Percentiles rank a stretch among this genome's conserved stretches.
phyloP scores from a whole-genome alignment of 92 coral and sea anemone genomes.

The Porites rus region DNA sequence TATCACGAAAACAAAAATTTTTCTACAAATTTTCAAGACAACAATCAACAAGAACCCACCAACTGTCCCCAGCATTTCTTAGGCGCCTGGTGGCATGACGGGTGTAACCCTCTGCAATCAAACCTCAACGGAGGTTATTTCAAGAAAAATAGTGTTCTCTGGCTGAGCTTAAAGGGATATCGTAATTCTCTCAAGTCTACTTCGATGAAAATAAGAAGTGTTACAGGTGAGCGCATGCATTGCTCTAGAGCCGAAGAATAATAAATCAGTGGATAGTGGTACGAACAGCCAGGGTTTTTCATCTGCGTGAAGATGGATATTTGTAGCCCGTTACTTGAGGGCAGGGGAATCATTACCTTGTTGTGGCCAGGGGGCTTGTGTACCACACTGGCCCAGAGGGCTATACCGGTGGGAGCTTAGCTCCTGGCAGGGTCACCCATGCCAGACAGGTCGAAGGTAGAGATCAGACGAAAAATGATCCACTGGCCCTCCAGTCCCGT shows the following conservation, averaged over 20 bases:
- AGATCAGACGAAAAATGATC: no score
- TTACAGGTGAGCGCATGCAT: slow-evolving; percentile 1
- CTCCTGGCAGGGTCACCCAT: no score
- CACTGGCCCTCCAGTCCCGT: no score
- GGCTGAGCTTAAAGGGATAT: not conserved
- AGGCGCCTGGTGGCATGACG: not conserved
- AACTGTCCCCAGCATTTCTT: not conserved
- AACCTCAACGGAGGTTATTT: slow-evolving; percentile 1
- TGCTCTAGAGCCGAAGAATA: not conserved
- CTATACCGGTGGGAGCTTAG: no score
- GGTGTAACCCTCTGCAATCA: not conserved
- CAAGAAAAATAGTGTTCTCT: not conserved
- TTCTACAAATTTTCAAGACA: not conserved
- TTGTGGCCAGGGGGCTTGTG: no score
- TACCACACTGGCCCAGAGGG: no score
- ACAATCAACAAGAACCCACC: not conserved
- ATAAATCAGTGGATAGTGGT: not conserved
- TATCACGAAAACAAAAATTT: not conserved
- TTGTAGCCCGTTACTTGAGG: no score
- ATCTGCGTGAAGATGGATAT: not conserved
- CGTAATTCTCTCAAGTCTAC: not conserved
- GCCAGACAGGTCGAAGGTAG: no score
- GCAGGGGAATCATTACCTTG: no score
- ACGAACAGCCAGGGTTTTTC: not conserved
- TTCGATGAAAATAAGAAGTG: slow-evolving; percentile 15